These are phyloP conservation scores for Lacerta agilis DNA, from an alignment of 2,797 vertebrate genomes.

Conservation along the genomic window DNA sequence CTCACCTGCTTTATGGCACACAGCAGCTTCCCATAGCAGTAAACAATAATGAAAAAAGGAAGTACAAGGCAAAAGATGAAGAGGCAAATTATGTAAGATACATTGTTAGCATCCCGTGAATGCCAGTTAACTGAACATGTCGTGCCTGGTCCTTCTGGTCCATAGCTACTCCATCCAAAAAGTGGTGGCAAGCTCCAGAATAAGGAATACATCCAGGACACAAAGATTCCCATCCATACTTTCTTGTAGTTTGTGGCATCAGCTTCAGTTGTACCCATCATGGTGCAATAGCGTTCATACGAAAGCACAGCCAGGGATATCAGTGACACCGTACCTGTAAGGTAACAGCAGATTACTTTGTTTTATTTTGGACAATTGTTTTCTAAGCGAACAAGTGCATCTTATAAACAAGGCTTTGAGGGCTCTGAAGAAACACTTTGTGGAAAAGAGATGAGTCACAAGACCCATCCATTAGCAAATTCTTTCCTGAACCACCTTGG, in stretches of 20 bases:
- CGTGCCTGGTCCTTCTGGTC: slow-evolving; percentile 85
- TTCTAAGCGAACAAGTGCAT: not conserved
- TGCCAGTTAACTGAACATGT: slow-evolving; percentile 88
- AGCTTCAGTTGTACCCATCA: slow-evolving; percentile 80
- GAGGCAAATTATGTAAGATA: slow-evolving; percentile 85
- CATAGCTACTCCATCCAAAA: slow-evolving; percentile 86
- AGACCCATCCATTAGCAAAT: not conserved
- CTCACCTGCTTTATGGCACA: slow-evolving; percentile 84
- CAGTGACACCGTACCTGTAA: slow-evolving; percentile 83
- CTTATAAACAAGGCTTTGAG: not conserved
- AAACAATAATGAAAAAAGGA: slow-evolving; percentile 83
- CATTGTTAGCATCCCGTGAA: slow-evolving; percentile 77
- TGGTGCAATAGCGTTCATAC: slow-evolving; percentile 84
- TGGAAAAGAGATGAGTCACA: not conserved
- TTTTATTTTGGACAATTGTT: not conserved
- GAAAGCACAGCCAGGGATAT: slow-evolving; percentile 86
- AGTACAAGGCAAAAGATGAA: slow-evolving; percentile 85
- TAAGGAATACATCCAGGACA: slow-evolving; percentile 86
- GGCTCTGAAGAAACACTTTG: not conserved
- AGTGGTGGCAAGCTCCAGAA: slow-evolving; percentile 83
- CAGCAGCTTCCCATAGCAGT: slow-evolving; percentile 84
- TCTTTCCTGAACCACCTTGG: not conserved
- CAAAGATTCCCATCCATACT: slow-evolving; percentile 74
- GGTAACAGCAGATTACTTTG: slow-evolving; percentile 1
- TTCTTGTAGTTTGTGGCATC: slow-evolving; percentile 85